These are phyloP conservation scores for Anastrepha obliqua DNA, from an alignment of 1,140 invertebrate genomes.

Conservation along the genomic window DNA sequence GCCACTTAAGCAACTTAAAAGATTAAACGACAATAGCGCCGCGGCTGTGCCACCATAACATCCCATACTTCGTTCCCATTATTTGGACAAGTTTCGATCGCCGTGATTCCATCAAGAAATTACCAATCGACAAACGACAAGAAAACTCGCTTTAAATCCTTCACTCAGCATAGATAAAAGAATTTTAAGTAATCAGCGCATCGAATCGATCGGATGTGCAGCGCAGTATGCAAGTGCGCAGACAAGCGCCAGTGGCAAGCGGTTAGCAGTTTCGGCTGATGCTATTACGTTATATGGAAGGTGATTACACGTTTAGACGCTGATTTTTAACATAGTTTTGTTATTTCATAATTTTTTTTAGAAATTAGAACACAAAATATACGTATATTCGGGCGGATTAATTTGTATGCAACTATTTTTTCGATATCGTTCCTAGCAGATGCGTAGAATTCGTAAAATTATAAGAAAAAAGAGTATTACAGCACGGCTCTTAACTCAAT, in stretches of 20 bases:
- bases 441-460: too few species aligned
- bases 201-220: constrained; percentile 38
- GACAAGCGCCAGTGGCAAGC: not conserved
- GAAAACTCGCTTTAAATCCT: constrained; percentile 73
- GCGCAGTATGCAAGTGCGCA: constrained; percentile 23
- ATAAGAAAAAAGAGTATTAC: too few species aligned
- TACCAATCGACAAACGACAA: constrained; percentile 74
- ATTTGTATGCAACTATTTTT: too few species aligned
- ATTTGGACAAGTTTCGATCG: constrained; percentile 60
- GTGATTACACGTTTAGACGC: too few species aligned
- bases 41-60: constrained; percentile 46
- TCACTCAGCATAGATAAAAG: constrained; percentile 73
- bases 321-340: too few species aligned
- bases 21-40: constrained; percentile 53
- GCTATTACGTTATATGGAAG: too few species aligned
- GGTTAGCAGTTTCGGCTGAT: too few species aligned
- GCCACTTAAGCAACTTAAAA: constrained; percentile 59
- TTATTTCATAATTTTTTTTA: too few species aligned
- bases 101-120: constrained; percentile 62
- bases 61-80: constrained; percentile 36
- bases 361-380: too few species aligned
- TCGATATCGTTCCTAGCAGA: too few species aligned
- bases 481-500: too few species aligned
- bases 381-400: too few species aligned
- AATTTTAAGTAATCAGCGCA: constrained; percentile 46